phyloP scores from a whole-genome alignment of 2,888 invertebrate species.

The Diarsia brunnea region DNA sequence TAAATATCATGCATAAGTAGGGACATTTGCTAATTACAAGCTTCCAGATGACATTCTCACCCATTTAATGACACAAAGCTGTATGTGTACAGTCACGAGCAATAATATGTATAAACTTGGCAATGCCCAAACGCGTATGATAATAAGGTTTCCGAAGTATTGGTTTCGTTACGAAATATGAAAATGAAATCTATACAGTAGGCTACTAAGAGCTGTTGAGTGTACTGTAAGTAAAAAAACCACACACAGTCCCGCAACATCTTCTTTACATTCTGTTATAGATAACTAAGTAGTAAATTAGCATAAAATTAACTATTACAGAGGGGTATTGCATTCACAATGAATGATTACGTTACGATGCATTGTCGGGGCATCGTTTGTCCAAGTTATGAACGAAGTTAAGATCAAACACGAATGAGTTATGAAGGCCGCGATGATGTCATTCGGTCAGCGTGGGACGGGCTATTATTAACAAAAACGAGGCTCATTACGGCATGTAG shows the following conservation, averaged over 20 bases:
- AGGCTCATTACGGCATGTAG: slow-evolving; percentile 47
- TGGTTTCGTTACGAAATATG: no score
- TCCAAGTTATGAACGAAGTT: slow-evolving; percentile 57
- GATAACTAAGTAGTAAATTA: not conserved
- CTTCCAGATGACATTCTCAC: no score
- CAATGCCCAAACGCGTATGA: no score
- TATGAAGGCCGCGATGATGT: slow-evolving; percentile 68
- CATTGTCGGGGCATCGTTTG: slow-evolving; percentile 50
- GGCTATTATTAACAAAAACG: slow-evolving; percentile 57
- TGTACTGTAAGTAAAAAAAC: not conserved
- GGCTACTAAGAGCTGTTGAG: no score
- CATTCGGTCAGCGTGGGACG: slow-evolving; percentile 66
- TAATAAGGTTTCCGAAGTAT: no score
- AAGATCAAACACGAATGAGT: slow-evolving; percentile 60
- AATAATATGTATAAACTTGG: no score
- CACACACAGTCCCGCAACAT: not conserved
- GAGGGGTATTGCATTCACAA: slow-evolving; percentile 32
- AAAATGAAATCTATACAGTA: no score
- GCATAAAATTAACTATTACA: slow-evolving; percentile 34
- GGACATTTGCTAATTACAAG: no score
- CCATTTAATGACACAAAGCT: no score
- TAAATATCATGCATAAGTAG: no score
- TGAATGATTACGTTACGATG: slow-evolving; percentile 50
- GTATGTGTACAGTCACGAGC: no score
- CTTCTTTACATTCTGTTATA: slow-evolving; percentile 22